Conservation (phyloP, 2,888 invertebrate species). For the Metacarcinus magister region DNA sequence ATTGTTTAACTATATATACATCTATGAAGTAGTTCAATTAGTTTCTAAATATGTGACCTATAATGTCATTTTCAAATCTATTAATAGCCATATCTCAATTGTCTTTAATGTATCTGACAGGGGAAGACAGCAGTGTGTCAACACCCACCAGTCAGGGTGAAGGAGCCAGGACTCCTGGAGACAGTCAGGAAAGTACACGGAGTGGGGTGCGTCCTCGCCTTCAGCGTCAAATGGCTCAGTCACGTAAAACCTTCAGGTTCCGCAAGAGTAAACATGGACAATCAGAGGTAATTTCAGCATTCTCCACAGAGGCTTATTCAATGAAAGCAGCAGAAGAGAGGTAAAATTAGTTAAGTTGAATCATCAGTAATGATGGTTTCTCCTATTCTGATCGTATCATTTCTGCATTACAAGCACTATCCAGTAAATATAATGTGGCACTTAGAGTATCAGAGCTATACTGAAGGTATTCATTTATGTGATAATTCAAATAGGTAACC, state of each 20-base stretch:
- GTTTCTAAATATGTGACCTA: neutral
- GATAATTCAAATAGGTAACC: neutral
- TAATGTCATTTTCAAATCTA: neutral
- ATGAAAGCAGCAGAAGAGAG: too few species aligned
- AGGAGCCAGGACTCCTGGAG: slow-evolving; percentile 70
- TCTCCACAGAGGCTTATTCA: too few species aligned
- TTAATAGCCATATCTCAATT: neutral
- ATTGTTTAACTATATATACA: neutral
- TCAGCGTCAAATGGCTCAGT: slow-evolving; percentile 96
- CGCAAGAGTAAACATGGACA: slow-evolving; percentile 87
- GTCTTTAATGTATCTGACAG: slow-evolving; percentile 31
- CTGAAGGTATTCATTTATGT: neutral
- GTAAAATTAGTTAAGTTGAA: too few species aligned
- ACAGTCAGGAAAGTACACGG: slow-evolving; percentile 75
- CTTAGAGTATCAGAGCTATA: too few species aligned
- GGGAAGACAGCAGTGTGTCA: slow-evolving; percentile 78
- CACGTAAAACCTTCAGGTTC: slow-evolving; percentile 95
- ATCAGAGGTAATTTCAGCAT: slow-evolving; percentile 71
- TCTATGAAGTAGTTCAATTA: neutral
- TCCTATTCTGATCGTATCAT: too few species aligned
- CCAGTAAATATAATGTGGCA: too few species aligned
- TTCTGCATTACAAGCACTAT: too few species aligned
- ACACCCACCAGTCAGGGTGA: slow-evolving; percentile 89
- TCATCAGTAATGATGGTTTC: too few species aligned
- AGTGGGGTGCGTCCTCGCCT: slow-evolving; percentile 85